Base-by-base conservation (phyloP, 2,797 vertebrate genomes). In the Pantherophis vulpinus region DNA sequence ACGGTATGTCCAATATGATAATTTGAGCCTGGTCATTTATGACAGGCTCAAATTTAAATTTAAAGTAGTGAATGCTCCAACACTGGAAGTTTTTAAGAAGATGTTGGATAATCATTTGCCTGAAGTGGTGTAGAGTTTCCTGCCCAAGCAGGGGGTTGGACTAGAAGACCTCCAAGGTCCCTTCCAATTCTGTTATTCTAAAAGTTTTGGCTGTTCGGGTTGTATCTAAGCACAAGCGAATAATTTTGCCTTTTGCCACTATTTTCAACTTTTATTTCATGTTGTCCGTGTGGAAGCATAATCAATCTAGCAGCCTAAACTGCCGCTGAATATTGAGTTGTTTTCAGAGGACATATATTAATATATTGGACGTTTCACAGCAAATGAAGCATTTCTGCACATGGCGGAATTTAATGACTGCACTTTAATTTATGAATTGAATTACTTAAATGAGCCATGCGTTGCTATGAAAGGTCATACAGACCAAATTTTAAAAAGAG, bases 321-420 rank as follows among this genome's bases (percentile, higher is more conserved):
- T 13, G 70, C 91, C 96, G 3, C 91, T 94, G 93, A 93, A 93
- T 95, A 94, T 90, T 94, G 94, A 96, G 56, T 86, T 96, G 92
- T 97, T 97, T 97, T 92, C 90, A 96, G 95, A 94, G 95, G 89
- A 95, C 88, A 32, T 2, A 0, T 74, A 95, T 95, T 96, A 95
- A 96, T 93, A 37, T 95, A 90, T 96, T 97, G 93, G 27, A 92
- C 0, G 56, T 94, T 96, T 91, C 56, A 93, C 29, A 94, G 93
- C 6, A 18, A 96, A 95, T 97, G 96, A 95, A 90, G 87, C 14
- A 1, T 79, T 93, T 93, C 93, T 93, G 29, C 83, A 90, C 87
- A 92, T 70, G 91, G 66, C 66, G 87, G 20, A 87, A 90, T 56
- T 10, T 14, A 91, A 42, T 1, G 1, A 95, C 95, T 93, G 95